Evolutionary conservation across 2,888 invertebrate species (phyloP), one percentile per base, ranked within the genome.

Genomic region (Ophion ellenae): DNA sequence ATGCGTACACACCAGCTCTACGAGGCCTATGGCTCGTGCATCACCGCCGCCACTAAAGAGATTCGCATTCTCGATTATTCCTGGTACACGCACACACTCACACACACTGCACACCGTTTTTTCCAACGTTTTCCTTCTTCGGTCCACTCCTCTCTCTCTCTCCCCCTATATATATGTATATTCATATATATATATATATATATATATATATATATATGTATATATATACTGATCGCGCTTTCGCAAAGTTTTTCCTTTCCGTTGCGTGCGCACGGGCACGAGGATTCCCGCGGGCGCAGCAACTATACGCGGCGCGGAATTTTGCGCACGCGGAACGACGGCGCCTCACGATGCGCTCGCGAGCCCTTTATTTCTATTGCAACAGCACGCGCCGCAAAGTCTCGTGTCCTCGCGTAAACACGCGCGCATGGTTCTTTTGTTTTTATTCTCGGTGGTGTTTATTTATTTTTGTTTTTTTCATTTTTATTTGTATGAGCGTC

Each of bases 11-110:
- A 17, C 53, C 14, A 69, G 47, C 67, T 75, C 69, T 66, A 53
- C 20, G 53, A 64, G 57, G 73, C 81, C 77, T 53, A 53, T 32
- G 78, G 74, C 74, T 67, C 76, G 57, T 82, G 75, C 66, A 78
- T 28, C 36, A 69, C 77, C 59, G 79, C 47, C 82, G 74, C 74
- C 77, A 66, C 81, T 86, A 83, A 86, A 86, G 53, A 53, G 87
- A 83, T 86, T 87, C 84, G 83, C 84, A 85, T 87, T 86, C 87
- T 83, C 84, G 86, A 85, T 81, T 83, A 80, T 81, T 83, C 83
- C 74, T 77, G 63, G 57, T 66, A 59, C 80, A 74, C 70, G 53
- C 53, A 17, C 17, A 53, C 53, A 53, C 17, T 17, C 14, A 53
- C 36, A 45, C 79, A 70, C 74, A 67, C 70, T 53, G 17, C 66